Evolutionary conservation across 2,797 vertebrate species (phyloP), one percentile per base, ranked within the genome.

Genomic region (Smutsia temminckii): DNA sequence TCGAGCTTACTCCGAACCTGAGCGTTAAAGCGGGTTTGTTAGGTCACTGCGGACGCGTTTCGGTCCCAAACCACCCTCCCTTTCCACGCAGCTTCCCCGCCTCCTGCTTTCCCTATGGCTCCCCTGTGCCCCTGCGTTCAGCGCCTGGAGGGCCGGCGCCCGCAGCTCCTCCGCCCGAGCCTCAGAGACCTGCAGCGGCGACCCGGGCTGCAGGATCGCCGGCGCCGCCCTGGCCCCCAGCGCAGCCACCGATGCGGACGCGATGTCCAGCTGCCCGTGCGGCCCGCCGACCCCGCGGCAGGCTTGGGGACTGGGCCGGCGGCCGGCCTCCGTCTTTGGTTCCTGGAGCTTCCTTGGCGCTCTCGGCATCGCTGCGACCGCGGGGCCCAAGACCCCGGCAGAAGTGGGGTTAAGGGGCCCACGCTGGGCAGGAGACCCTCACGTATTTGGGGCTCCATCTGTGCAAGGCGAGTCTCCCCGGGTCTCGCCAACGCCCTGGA

Each of bases 201-300:
- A 0, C 2, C 9, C 5, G 53, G 23, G 27, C n/a, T 13, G 51
- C 46, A 1, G 64, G 34, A 12, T 5, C 8, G 8, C 42, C 8
- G 68, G 92, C 59, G 59, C 79, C 29, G 57, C 79, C 72, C 57
- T 25, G 42, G 37, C 18, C 25, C 57, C 11, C 4, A 10, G 32
- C 42, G 17, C 37, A 23, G 53, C 7, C 42, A 14, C 64, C 37
- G 0, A 8, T n/a, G 23, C 16, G 13, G 27, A 14, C 29, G 7
- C 21, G 27, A 2, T 20, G 51, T 6, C 23, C 69, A 1, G 49
- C 51, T 2, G 88, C 64, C 1, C 0, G 7, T 1, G 84, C 57
- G 0, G 64, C 53, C 20, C 6, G 4, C 49, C 3, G 29, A 57
- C 51, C n/a, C 53, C 0, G 21, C 34, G 0, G 29, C 11, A 10